phyloP scores from a whole-genome alignment of 1,140 invertebrate species.

The Ectropis grisescens region DNA sequence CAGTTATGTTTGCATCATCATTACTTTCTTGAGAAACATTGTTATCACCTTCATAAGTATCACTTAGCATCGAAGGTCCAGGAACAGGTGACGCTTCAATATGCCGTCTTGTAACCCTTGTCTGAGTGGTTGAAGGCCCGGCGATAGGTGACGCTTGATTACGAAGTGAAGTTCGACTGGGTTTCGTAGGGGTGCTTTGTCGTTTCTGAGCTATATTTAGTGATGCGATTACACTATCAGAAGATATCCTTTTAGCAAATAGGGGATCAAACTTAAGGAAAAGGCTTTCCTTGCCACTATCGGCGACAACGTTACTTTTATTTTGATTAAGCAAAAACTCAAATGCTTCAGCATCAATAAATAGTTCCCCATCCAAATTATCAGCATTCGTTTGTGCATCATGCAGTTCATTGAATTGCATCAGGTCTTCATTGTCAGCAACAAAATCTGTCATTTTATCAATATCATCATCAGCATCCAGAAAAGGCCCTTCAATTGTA shows the following conservation, averaged over 20 bases:
- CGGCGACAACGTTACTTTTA: conserved; percentile 37
- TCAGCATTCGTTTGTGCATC: conserved; percentile 24
- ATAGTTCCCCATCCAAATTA: conserved; percentile 40
- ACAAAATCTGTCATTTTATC: conserved; percentile 20
- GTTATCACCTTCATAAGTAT: conserved; percentile 8
- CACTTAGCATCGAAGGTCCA: conserved; percentile 20
- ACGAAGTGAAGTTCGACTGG: conserved; percentile 3
- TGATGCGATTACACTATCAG: conserved; percentile 35
- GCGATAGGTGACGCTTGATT: conserved; percentile 10
- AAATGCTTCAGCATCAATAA: conserved; percentile 58
- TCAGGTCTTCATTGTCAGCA: conserved; percentile 28
- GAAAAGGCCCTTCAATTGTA: conserved; percentile 59
- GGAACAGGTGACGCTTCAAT: conserved; percentile 12
- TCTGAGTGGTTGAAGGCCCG: conserved; percentile 22
- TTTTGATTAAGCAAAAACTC: conserved; percentile 59
- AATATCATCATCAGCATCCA: conserved; percentile 33
- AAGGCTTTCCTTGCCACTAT: conserved; percentile 58
- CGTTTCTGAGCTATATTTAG: conserved; percentile 37
- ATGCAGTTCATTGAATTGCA: conserved; percentile 34
- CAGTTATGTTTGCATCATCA: conserved; percentile 29
- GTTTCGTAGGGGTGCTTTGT: conserved; percentile 43
- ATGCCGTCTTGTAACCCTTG: too few relatives aligned
- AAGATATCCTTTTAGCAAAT: conserved; percentile 49
- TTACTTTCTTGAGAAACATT: conserved; percentile 12
- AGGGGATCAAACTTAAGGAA: conserved; percentile 61